phyloP scores from a whole-genome alignment of 2,113 vertebrate genomes.

The Festucalex cinctus region DNA sequence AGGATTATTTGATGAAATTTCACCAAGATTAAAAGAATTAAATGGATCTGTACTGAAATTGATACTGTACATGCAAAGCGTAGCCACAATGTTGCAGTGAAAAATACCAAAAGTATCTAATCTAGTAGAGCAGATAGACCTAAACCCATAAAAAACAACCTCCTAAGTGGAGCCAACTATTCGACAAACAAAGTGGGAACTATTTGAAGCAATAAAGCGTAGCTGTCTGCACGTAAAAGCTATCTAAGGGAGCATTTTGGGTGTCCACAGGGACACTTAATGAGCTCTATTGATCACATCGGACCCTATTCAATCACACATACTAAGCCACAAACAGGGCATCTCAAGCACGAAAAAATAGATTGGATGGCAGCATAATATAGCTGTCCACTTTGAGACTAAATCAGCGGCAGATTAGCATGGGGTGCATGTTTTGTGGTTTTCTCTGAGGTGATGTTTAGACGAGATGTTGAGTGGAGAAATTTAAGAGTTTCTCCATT shows the following conservation, averaged over 20 bases:
- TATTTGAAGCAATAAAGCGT: constrained; percentile 33
- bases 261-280: constrained; percentile 56
- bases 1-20: not conserved
- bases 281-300: constrained; percentile 66
- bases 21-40: no score
- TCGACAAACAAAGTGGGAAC: constrained; percentile 43
- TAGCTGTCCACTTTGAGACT: constrained; percentile 23
- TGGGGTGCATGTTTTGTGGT: constrained; percentile 22
- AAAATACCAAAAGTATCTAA: not conserved
- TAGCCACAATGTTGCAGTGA: not conserved
- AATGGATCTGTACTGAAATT: no score
- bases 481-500: constrained; percentile 40
- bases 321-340: constrained; percentile 44
- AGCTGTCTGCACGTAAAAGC: constrained; percentile 46
- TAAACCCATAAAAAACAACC: not conserved
- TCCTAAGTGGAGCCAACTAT: constrained; percentile 15
- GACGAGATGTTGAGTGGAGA: constrained; percentile 36
- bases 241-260: constrained; percentile 35
- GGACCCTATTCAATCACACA: constrained; percentile 61
- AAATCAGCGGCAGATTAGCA: constrained; percentile 37
- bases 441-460: constrained; percentile 27
- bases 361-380: constrained; percentile 36
- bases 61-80: no score
- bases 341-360: constrained; percentile 31
- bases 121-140: not conserved